phyloP scores from a whole-genome alignment of 2,113 vertebrate genomes.

The Periophthalmodon schlosseri region DNA sequence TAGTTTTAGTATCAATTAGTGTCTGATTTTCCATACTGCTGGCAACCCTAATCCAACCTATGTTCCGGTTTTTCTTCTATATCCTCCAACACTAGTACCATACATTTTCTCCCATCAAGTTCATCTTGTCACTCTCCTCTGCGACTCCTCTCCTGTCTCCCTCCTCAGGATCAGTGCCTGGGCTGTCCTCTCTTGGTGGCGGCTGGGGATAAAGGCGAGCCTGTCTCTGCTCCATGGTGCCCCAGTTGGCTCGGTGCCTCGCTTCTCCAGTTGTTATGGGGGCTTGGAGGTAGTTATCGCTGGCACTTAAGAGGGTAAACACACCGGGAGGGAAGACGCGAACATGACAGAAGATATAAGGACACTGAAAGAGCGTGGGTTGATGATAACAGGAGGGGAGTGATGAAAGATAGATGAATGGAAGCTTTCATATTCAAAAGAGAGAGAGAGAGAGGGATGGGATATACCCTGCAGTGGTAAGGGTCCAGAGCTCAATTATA shows the following conservation, averaged over 20 bases:
- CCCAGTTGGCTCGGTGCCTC: slow-evolving; percentile 25
- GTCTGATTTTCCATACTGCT: no score
- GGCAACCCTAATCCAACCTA: not conserved
- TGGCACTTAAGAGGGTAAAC: slow-evolving; percentile 38
- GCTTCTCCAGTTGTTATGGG: slow-evolving; percentile 31
- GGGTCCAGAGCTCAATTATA: not conserved
- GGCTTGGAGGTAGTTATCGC: slow-evolving; percentile 28
- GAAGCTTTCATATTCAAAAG: slow-evolving; percentile 26
- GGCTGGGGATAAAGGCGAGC: slow-evolving; percentile 40
- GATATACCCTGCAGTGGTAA: not conserved
- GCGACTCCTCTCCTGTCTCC: not conserved
- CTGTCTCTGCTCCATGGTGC: slow-evolving; percentile 35
- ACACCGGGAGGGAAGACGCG: slow-evolving; percentile 17
- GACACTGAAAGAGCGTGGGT: slow-evolving; percentile 20
- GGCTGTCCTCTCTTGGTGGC: slow-evolving; percentile 31
- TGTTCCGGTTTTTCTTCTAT: not conserved
- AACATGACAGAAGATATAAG: slow-evolving; percentile 27
- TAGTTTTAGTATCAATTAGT: no score
- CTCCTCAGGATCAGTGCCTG: slow-evolving; percentile 1
- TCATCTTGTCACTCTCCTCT: not conserved
- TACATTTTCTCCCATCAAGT: not conserved
- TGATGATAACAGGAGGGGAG: slow-evolving; percentile 13
- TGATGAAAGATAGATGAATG: slow-evolving; percentile 46
- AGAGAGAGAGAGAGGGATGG: not conserved
- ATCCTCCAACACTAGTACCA: slow-evolving; percentile 10